Evolutionary conservation across 2,797 vertebrate species (phyloP), one percentile per base, ranked within the genome.

Genomic region (Meriones psammophilus): DNA sequence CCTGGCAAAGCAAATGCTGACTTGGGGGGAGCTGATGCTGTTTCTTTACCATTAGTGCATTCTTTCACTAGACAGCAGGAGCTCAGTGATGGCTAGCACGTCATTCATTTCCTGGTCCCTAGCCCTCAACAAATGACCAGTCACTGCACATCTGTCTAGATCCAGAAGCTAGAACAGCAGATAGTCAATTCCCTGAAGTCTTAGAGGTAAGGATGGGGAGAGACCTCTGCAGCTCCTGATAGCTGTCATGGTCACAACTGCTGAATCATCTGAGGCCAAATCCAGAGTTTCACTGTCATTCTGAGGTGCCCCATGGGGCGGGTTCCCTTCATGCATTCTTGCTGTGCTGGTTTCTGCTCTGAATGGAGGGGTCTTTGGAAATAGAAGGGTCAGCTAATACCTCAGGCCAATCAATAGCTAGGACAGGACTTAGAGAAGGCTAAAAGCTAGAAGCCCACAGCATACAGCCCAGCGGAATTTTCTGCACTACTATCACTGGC

Each of bases 91-190:
- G 58, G 66, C 22, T 10, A 28, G 77, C 36, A 69, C 22, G 39
- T 87, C 91, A 66, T 76, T 79, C 92, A 69, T 50, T 76, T 88
- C 84, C 58, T 50, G 60, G 73, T 88, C 30, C 30, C 77, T 58
- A 87, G 60, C 5, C 92, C 56, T 86, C 26, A 95, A 81, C 87
- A 85, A 95, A 92, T 76, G 92, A 68, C 42, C 94, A 83, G n/a
- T 60, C 20, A 20, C 5, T 14, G 28, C 28, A 64, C 20, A 88
- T 88, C 62, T 92, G 79, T 95, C 73, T 90, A 77, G 46, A 76
- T 83, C 88, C 91, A 94, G 95, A 90, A 90, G 71, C 87, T 90
- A 94, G 83, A 86, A 79, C 24, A 81, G 81, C 84, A 91, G 88
- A 92, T 46, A 36, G 73, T 91, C 76, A 74, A 78, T 69, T 94